These are phyloP conservation scores for Tethya wilhelma DNA, from an alignment of 37 sponge, comb jelly and placozoan species.

Conservation along the genomic window DNA sequence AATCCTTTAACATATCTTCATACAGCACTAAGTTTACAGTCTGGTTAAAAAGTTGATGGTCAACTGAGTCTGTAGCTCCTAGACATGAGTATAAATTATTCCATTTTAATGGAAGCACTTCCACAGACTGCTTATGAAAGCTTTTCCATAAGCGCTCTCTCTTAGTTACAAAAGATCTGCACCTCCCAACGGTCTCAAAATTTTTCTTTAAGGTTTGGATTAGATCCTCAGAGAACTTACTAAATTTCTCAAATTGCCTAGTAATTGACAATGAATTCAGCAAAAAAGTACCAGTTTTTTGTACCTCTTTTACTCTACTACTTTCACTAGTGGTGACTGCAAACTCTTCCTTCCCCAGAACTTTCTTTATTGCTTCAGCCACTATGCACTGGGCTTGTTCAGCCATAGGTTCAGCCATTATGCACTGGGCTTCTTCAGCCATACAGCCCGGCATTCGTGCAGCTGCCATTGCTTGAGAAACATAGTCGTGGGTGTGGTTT, in stretches of 20 bases:
- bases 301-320: neutral
- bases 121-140: neutral
- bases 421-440: neutral
- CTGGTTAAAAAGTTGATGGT: neutral
- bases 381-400: neutral
- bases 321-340: neutral
- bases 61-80: neutral
- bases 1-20: neutral
- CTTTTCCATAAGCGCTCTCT: too few relatives aligned
- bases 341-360: neutral
- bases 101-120: neutral
- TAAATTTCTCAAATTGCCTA: too few relatives aligned
- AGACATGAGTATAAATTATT: neutral
- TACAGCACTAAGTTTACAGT: constrained; percentile 1
- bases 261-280: too few relatives aligned
- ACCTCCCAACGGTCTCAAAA: too few relatives aligned
- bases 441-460: too few relatives aligned
- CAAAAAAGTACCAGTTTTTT: too few relatives aligned
- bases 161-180: too few relatives aligned
- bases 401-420: neutral
- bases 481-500: constrained; percentile 2
- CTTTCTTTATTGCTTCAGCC: neutral
- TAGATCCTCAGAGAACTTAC: too few relatives aligned
- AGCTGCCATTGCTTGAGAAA: too few relatives aligned
- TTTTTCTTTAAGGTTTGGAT: too few relatives aligned